Base-by-base conservation (phyloP, 1,140 invertebrate genomes). In the Pseudomyrmex sp. region DNA sequence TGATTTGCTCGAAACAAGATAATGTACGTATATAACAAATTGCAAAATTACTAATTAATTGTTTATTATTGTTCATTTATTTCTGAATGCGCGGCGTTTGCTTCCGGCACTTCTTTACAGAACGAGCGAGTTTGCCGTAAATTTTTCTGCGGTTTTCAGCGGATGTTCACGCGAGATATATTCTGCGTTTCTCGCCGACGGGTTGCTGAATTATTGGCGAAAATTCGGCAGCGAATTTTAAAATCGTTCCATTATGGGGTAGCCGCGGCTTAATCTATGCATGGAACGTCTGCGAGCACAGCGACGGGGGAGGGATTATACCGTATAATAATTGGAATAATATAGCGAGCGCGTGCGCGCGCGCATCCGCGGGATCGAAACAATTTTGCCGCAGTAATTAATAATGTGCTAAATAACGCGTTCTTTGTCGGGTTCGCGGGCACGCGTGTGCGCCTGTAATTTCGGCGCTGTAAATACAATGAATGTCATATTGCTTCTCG, bases 401-500 rank as follows among this genome's bases (percentile, higher is more conserved):
- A 77, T 77, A 77, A 77, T 77, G 63, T 63, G 75, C 68, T 77
- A 77, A 77, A 77, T 77, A 77, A 77, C 75, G 75, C 35, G 75
- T 77, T 77, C 63, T 77, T 77, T 77, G 75, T 69, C 63, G 50
- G 75, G 35, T 68, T 56, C 75, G 35, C 50, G 18, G 50, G 7
- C 35, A 35, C 35, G 44, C 12, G 62, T 61, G 58, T 26, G 58
- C 35, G 35, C 35, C 72, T 18, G 63, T 77, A 77, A 77, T 77
- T 77, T 63, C 26, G 48, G 7, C 18, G 35, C 63, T 77, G 75
- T 69, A 77, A 77, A 77, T 77, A 77, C 75, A 77, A 77, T 69
- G 75, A 77, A 77, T 77, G 75, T 77, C 75, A 69, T 77, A 77
- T 69, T 68, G 63, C 75, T 9, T 18, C 63, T 18, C 44, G 35